Evolutionary conservation across 2,797 vertebrate species (phyloP).

Genomic region (Heteromormyrus szaboi): DNA sequence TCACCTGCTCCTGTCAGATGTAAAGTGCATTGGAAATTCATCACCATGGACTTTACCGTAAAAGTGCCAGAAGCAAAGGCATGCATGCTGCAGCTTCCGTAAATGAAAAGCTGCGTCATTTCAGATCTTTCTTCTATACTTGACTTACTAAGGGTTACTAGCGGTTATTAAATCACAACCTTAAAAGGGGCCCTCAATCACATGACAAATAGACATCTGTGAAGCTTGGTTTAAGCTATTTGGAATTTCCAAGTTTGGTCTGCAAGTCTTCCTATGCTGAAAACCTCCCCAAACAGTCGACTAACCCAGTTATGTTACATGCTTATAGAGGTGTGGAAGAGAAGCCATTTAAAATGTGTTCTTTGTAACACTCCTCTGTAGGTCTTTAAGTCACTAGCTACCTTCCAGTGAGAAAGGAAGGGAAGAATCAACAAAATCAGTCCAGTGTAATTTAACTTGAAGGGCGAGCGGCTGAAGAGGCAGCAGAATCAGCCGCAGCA

Average conservation of each 20-base stretch:
- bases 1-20: too few species aligned
- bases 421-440: not conserved
- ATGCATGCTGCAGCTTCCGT: not conserved
- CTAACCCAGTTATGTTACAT: not conserved
- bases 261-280: not conserved
- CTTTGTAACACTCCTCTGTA: not conserved
- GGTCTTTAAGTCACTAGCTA: not conserved
- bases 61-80: not conserved
- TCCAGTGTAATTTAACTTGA: not conserved
- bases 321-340: not conserved
- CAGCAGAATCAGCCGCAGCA: not conserved
- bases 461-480: not conserved
- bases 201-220: not conserved
- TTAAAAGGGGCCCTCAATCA: not conserved
- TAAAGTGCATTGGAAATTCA: not conserved
- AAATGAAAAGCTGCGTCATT: not conserved
- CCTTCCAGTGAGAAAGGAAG: not conserved
- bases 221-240: not conserved
- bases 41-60: not conserved
- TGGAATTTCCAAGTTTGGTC: not conserved
- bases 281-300: not conserved
- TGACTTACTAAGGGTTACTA: not conserved
- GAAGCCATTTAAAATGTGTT: not conserved
- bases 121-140: not conserved
- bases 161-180: not conserved